phyloP scores from a whole-genome alignment of 2,888 invertebrate genomes.

The Melanostoma scalare region DNA sequence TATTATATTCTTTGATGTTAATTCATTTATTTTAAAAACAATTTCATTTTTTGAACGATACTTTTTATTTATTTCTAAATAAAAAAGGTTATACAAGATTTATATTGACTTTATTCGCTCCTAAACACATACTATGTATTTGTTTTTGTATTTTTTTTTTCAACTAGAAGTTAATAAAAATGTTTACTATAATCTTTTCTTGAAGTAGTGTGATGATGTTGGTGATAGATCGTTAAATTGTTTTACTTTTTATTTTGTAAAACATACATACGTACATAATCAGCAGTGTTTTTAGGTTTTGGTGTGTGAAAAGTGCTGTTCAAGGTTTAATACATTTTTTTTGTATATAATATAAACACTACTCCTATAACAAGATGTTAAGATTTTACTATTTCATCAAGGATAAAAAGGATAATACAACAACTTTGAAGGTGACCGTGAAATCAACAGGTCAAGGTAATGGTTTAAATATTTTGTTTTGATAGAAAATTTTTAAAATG shows the following conservation, averaged over 20 bases:
- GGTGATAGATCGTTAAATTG: constrained; percentile 15
- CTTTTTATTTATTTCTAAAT: constrained; percentile 21
- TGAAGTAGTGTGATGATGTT: constrained; percentile 48
- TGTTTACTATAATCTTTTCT: constrained; percentile 23
- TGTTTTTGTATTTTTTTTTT: constrained; percentile 31
- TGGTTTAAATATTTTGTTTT: constrained; percentile 8
- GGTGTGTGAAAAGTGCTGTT: constrained; percentile 3
- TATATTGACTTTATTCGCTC: constrained; percentile 54
- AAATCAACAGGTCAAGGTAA: constrained; percentile 17
- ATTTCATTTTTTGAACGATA: constrained; percentile 38
- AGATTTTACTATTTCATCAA: not conserved
- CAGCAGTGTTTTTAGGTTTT: constrained; percentile 47
- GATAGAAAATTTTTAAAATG: constrained; percentile 62
- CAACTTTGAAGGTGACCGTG: constrained; percentile 16
- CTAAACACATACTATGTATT: constrained; percentile 35
- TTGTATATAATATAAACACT: constrained; percentile 29
- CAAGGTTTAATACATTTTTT: not conserved
- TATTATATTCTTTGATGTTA: constrained; percentile 70
- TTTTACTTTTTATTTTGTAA: constrained; percentile 2
- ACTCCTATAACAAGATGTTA: constrained; percentile 18
- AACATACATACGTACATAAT: constrained; percentile 5
- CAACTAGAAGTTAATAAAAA: constrained; percentile 27
- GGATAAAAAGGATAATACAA: too few species aligned
- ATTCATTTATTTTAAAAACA: constrained; percentile 44
- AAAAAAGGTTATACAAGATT: constrained; percentile 17